Conservation (phyloP, 2,888 invertebrate genomes). For the Ganaspis brasiliensis region DNA sequence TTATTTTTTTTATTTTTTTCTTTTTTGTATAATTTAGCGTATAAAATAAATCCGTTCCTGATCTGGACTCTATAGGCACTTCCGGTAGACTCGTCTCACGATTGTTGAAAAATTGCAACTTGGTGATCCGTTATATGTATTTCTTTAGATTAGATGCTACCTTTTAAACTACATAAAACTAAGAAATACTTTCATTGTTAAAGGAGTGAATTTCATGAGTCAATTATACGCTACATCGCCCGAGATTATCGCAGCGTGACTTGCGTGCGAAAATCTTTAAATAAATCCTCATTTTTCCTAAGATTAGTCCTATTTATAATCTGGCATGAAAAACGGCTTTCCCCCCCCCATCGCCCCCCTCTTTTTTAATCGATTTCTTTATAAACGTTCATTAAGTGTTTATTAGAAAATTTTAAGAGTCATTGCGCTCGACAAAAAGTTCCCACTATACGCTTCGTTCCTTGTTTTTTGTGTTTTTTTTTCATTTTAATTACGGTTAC, state of each 20-base stretch:
- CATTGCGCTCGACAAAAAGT: too few species aligned
- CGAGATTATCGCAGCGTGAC: conserved; percentile 64
- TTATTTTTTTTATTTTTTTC: too few species aligned
- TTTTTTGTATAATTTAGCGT: too few species aligned
- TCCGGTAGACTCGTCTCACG: conserved; percentile 41
- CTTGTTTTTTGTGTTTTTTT: too few species aligned
- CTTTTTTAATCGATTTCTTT: too few species aligned
- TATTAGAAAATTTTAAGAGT: too few species aligned
- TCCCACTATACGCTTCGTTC: too few species aligned
- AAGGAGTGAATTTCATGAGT: conserved; percentile 63
- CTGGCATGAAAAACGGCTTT: too few species aligned
- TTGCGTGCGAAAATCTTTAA: conserved; percentile 66
- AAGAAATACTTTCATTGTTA: conserved; percentile 61
- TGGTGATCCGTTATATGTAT: conserved; percentile 21
- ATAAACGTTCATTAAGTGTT: too few species aligned
- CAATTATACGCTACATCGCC: conserved; percentile 67
- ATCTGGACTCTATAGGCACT: conserved; percentile 26
- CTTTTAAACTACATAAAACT: conserved; percentile 11
- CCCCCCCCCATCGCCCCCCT: too few species aligned
- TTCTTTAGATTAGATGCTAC: not conserved
- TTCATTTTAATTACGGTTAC: too few species aligned
- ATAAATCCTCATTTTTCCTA: conserved; percentile 19
- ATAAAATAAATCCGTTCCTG: conserved; percentile 58
- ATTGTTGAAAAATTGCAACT: conserved; percentile 41
- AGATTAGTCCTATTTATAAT: too few species aligned